Conservation (phyloP, 2,888 invertebrate genomes). For the Drosophila hamatofila region DNA sequence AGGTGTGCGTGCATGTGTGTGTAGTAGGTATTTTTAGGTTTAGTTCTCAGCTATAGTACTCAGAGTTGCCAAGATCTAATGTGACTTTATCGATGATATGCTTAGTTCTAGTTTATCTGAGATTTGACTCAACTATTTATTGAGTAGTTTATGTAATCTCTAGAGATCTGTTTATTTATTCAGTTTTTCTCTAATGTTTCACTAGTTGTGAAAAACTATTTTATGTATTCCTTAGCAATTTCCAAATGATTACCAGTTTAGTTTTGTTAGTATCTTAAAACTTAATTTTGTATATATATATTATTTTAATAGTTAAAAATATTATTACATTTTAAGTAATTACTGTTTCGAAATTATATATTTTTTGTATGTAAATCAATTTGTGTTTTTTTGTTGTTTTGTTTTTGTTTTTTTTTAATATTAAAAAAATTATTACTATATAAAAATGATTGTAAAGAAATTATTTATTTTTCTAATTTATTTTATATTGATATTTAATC, state of each 20-base stretch:
- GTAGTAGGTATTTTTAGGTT: neutral
- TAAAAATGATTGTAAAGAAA: too few relatives aligned
- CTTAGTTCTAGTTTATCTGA: slow-evolving; percentile 12
- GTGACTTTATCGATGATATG: neutral
- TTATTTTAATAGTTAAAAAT: too few relatives aligned
- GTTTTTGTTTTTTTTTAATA: too few relatives aligned
- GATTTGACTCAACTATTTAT: neutral
- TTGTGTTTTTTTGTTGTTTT: too few relatives aligned
- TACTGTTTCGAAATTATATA: too few relatives aligned
- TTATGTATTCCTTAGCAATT: neutral
- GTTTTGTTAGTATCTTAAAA: too few relatives aligned
- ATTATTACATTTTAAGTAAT: too few relatives aligned
- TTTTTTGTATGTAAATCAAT: too few relatives aligned
- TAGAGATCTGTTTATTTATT: neutral
- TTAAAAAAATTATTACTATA: neutral
- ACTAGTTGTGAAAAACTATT: too few relatives aligned
- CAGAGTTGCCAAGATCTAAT: neutral
- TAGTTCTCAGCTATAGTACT: slow-evolving; percentile 6
- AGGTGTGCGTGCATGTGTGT: slow-evolving; percentile 4
- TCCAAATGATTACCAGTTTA: neutral
- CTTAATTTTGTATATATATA: too few relatives aligned
- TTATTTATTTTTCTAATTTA: too few relatives aligned
- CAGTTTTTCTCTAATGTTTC: neutral
- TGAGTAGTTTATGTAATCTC: neutral
- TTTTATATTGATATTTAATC: too few relatives aligned